phyloP scores from a whole-genome alignment of 2,888 invertebrate species.

The Rutpela maculata region DNA sequence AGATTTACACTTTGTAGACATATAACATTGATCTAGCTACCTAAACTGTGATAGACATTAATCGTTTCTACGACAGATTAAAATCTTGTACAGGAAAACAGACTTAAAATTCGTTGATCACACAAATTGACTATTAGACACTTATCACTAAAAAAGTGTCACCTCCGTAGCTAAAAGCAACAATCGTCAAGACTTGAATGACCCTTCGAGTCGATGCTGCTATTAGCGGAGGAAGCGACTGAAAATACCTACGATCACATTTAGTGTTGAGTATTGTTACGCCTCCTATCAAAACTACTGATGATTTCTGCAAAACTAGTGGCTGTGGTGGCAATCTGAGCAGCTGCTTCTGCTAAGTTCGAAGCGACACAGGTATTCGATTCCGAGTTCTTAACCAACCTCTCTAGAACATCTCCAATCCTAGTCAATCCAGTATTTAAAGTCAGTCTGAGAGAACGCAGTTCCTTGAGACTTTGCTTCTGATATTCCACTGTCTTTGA shows the following conservation, averaged over 20 bases:
- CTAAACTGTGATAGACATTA: slow-evolving; percentile 26
- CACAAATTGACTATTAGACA: slow-evolving; percentile 43
- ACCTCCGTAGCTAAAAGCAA: neutral
- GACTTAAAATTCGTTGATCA: slow-evolving; percentile 44
- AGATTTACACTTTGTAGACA: slow-evolving; percentile 16
- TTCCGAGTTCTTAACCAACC: slow-evolving; percentile 35
- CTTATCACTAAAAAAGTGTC: slow-evolving; percentile 13
- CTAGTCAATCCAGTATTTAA: slow-evolving; percentile 36
- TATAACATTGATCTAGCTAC: slow-evolving; percentile 22
- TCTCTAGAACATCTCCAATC: slow-evolving; percentile 39
- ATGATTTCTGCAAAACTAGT: slow-evolving; percentile 31
- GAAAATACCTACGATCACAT: slow-evolving; percentile 35
- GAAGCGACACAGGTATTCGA: slow-evolving; percentile 22
- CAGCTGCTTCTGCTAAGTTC: slow-evolving; percentile 29
- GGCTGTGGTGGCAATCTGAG: slow-evolving; percentile 30
- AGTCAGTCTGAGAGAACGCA: slow-evolving; percentile 16
- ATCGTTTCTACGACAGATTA: neutral
- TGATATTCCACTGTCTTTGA: slow-evolving; percentile 27
- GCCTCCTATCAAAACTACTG: slow-evolving; percentile 26
- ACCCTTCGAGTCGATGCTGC: neutral
- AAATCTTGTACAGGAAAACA: slow-evolving; percentile 18
- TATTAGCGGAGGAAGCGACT: neutral
- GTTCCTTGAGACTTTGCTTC: slow-evolving; percentile 35
- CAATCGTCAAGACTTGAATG: neutral
- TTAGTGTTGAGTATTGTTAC: slow-evolving; percentile 31